Conservation (phyloP, 2,113 vertebrate genomes). For the Apteryx owenii region DNA sequence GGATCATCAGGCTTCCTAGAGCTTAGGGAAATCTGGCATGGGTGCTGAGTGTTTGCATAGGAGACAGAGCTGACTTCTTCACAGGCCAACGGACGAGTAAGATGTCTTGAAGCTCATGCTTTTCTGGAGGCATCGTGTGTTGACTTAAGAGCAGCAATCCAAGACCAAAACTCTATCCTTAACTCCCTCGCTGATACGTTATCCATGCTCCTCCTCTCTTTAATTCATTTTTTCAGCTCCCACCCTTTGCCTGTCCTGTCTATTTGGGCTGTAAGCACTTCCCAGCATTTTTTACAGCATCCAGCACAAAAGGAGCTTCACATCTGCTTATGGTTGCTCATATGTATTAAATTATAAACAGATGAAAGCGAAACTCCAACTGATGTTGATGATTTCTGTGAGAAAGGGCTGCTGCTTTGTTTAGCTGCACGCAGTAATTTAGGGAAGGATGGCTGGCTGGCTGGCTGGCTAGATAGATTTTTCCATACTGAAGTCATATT, state of each 20-base stretch:
- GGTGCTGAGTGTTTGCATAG: background rate
- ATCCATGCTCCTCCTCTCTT: background rate
- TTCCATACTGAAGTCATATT: background rate
- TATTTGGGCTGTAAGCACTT: background rate
- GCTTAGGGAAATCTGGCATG: background rate
- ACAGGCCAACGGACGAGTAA: background rate
- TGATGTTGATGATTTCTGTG: accelerated
- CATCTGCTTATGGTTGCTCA: background rate
- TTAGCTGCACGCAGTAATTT: background rate
- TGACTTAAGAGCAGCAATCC: background rate
- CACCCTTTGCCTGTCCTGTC: background rate
- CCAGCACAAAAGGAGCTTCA: background rate
- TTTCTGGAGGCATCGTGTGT: background rate
- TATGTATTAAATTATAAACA: background rate
- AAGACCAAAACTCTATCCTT: background rate
- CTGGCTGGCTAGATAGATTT: background rate
- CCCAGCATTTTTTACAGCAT: background rate
- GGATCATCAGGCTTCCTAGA: background rate
- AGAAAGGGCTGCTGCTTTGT: background rate
- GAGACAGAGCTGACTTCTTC: background rate
- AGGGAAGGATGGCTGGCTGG: background rate
- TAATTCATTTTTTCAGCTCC: background rate
- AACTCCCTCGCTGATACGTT: accelerated
- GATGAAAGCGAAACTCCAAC: background rate
- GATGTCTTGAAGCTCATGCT: background rate